These are phyloP conservation scores for Himalopsyche japonica DNA, from an alignment of 2,888 invertebrate genomes.

Conservation along the genomic window DNA sequence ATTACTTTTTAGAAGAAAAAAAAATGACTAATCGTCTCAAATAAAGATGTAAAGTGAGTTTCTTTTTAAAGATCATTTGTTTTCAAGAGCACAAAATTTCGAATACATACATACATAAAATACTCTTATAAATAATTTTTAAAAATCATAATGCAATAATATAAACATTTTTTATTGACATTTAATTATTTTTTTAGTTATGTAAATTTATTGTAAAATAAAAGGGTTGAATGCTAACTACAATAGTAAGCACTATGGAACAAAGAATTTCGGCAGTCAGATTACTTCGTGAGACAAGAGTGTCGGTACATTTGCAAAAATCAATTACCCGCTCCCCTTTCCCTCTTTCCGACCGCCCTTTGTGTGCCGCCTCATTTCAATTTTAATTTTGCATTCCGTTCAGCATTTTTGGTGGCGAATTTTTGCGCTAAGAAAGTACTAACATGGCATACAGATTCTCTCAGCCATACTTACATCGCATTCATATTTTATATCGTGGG, in stretches of 20 bases:
- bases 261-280: not conserved
- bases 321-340: not conserved
- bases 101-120: too few relatives aligned
- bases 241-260: not conserved
- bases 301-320: not conserved
- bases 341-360: not conserved
- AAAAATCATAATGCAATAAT: too few relatives aligned
- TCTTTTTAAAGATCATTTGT: too few relatives aligned
- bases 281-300: not conserved
- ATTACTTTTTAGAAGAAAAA: too few relatives aligned
- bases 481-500: too few relatives aligned
- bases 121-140: too few relatives aligned
- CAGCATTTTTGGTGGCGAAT: not conserved
- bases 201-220: not conserved
- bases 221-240: not conserved
- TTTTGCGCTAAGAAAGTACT: not conserved
- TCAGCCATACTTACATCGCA: not conserved
- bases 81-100: too few relatives aligned
- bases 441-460: not conserved
- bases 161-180: too few relatives aligned
- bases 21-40: too few relatives aligned
- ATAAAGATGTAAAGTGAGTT: too few relatives aligned
- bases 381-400: constrained; percentile 1
- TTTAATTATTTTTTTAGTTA: too few relatives aligned
- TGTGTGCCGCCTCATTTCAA: not conserved